Percentiles rank a stretch among this genome's conserved stretches.
Evolutionary conservation across 2,888 invertebrate genomes (phyloP).

Genomic region (Artemia sinica): DNA sequence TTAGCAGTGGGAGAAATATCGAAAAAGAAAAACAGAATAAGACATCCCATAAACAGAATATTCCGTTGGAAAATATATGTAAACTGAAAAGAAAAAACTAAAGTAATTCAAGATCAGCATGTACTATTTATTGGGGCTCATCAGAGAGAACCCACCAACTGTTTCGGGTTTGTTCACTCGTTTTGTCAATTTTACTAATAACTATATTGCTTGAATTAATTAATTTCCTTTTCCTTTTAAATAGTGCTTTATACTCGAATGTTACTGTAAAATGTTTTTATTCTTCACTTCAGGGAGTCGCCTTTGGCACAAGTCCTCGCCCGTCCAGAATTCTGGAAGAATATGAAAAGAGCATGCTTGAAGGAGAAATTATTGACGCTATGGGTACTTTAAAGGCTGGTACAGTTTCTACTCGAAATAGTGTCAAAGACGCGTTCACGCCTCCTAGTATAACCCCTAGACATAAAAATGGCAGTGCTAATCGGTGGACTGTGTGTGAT

Average conservation of each 20-base stretch:
- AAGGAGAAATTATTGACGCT: background rate
- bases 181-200: no score
- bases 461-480: background rate
- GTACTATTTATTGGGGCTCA: no score
- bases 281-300: slow-evolving; percentile 3
- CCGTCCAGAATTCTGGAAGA: slow-evolving; percentile 8
- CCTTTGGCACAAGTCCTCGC: background rate
- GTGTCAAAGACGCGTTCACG: background rate
- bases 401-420: background rate
- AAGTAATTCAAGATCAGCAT: no score
- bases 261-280: background rate
- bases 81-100: no score
- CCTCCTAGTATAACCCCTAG: slow-evolving; percentile 10
- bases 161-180: no score
- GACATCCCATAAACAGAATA: no score
- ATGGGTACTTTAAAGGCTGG: background rate
- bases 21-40: no score
- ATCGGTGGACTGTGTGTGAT: slow-evolving; percentile 11
- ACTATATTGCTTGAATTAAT: no score
- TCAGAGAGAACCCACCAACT: no score
- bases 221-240: background rate
- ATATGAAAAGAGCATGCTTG: slow-evolving; percentile 5
- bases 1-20: no score
- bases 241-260: background rate
- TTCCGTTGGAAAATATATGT: no score